Evolutionary conservation across 2,113 vertebrate species (phyloP).

Genomic region (Synodontis membranacea): DNA sequence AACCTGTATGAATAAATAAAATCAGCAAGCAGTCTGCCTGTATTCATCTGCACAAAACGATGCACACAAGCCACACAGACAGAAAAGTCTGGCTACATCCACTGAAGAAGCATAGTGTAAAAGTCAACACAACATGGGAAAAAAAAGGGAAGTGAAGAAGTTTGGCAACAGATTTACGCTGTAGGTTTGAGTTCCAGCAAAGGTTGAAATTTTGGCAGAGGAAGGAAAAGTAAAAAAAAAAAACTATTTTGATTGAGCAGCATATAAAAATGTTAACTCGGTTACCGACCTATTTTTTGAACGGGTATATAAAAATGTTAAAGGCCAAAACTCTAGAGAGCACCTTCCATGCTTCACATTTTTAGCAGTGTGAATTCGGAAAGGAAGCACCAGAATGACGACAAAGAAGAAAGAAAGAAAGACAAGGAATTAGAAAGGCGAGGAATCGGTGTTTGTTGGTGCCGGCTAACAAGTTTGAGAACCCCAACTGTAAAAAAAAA

Average conservation of each 20-base stretch:
- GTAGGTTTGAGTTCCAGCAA: not conserved
- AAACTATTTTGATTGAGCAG: not conserved
- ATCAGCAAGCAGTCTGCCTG: conserved; percentile 54
- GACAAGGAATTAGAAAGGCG: too few species aligned
- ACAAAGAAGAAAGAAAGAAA: too few species aligned
- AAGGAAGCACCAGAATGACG: too few species aligned
- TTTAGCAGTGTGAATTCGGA: too few species aligned
- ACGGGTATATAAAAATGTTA: not conserved
- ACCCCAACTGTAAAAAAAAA: too few species aligned
- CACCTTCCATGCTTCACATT: too few species aligned
- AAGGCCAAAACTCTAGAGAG: too few species aligned
- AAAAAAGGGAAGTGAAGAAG: not conserved
- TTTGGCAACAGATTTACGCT: not conserved
- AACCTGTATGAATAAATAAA: conserved; percentile 55
- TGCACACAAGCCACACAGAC: conserved; percentile 27
- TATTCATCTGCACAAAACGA: conserved; percentile 55
- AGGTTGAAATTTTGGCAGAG: not conserved
- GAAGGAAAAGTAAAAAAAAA: not conserved
- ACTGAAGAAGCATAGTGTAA: conserved; percentile 40
- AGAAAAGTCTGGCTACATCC: conserved; percentile 28
- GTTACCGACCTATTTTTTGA: not conserved
- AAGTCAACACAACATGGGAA: not conserved
- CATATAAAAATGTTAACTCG: not conserved
- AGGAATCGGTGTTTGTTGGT: too few species aligned
- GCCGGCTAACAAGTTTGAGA: too few species aligned